Evolutionary conservation across 2,113 vertebrate genomes (phyloP).

Genomic region (Fregata magnificens): DNA sequence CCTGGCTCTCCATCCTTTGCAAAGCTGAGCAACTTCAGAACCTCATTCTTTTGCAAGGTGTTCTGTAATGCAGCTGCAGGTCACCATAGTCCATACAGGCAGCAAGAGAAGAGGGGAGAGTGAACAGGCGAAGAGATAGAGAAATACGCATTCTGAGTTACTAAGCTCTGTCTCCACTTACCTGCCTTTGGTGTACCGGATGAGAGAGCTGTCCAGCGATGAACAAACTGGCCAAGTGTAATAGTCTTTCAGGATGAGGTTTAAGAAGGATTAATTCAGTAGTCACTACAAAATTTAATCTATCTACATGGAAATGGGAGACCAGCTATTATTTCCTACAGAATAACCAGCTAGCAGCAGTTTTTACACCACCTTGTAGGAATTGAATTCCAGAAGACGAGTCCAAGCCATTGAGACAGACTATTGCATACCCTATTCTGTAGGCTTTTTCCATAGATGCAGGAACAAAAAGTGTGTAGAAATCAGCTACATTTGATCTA

Average conservation of each 20-base stretch:
- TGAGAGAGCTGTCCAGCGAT: constrained; percentile 41
- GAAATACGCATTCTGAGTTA: neutral
- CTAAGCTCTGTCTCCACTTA: neutral
- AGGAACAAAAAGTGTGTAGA: neutral
- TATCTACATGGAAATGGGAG: neutral
- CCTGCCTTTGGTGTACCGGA: neutral
- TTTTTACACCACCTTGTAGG: neutral
- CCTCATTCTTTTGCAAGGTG: no score
- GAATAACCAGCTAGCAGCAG: neutral
- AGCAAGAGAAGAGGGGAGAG: neutral
- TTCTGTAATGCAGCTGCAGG: neutral
- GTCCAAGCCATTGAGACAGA: neutral
- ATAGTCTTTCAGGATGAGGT: neutral
- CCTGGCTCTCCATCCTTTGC: neutral
- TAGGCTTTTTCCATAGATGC: neutral
- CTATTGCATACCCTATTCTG: neutral
- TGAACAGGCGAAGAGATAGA: neutral
- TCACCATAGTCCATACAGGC: neutral
- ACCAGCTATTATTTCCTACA: no score
- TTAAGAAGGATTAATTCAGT: neutral
- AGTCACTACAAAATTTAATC: neutral
- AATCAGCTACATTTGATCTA: constrained; percentile 20
- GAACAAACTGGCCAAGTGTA: neutral
- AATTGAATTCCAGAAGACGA: neutral
- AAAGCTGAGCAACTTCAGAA: neutral